These are phyloP conservation scores for Microdon myrmicae DNA, from an alignment of 2,888 invertebrate species.

Conservation along the genomic window DNA sequence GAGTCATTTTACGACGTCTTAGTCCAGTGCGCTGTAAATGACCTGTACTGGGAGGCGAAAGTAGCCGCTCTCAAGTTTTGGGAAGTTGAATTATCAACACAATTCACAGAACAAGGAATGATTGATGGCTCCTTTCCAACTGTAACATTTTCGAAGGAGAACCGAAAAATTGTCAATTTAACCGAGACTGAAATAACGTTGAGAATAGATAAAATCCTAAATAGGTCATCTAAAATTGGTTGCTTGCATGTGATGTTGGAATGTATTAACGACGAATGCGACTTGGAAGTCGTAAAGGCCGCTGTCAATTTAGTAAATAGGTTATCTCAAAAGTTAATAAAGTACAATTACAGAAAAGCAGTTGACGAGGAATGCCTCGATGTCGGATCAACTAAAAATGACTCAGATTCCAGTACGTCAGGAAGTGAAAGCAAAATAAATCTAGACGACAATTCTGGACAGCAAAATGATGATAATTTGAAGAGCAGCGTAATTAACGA, in stretches of 20 bases:
- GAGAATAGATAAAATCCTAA: constrained; percentile 74
- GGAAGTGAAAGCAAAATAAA: neutral
- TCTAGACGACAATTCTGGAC: neutral
- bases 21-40: constrained; percentile 74
- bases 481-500: constrained; percentile 52
- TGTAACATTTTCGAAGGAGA: constrained; percentile 82
- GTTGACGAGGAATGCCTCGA: constrained; percentile 51
- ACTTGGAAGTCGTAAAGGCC: constrained; percentile 76
- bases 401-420: neutral
- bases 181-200: constrained; percentile 71
- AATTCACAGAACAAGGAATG: constrained; percentile 82
- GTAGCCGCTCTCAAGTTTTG: constrained; percentile 78
- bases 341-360: constrained; percentile 69
- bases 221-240: constrained; percentile 75
- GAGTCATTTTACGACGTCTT: constrained; percentile 73
- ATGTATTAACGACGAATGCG: constrained; percentile 75
- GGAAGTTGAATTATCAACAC: constrained; percentile 74
- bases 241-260: constrained; percentile 77
- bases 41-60: constrained; percentile 87
- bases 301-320: constrained; percentile 69
- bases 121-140: constrained; percentile 82
- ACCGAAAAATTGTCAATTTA: constrained; percentile 79
- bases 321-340: constrained; percentile 69
- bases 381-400: neutral
- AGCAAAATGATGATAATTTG: constrained; percentile 2